These are phyloP conservation scores for Prionace glauca DNA, from an alignment of 2,797 vertebrate species.

Conservation along the genomic window DNA sequence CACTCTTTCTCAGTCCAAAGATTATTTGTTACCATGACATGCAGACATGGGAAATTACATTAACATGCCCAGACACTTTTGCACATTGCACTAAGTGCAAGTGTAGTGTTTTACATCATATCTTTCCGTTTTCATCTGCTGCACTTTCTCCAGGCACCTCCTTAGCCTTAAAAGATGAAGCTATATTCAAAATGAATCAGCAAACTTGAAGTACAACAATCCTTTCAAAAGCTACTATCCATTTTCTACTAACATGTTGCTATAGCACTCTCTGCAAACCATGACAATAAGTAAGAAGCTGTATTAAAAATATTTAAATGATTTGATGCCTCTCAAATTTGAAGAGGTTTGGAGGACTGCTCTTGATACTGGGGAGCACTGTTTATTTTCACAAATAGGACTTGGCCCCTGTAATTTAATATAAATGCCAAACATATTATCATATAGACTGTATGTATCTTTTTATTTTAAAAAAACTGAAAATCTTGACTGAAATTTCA, in stretches of 20 bases:
- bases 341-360: background rate
- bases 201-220: background rate
- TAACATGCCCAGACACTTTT: background rate
- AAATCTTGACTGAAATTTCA: background rate
- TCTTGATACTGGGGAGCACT: background rate
- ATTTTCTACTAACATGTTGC: background rate
- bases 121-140: background rate
- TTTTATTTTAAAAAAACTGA: background rate
- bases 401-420: background rate
- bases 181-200: background rate
- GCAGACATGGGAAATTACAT: background rate
- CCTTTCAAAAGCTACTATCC: background rate
- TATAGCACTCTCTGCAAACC: background rate
- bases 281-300: background rate
- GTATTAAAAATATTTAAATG: background rate
- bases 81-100: too few relatives aligned
- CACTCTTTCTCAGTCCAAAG: background rate
- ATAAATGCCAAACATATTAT: background rate
- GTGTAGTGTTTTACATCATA: too few relatives aligned
- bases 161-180: background rate
- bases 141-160: background rate
- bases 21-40: background rate
- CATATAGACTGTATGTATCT: background rate
- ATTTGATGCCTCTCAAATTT: background rate
- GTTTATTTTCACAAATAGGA: background rate